phyloP scores from a whole-genome alignment of 2,797 vertebrate genomes.

The Parauchenoglanis ngamensis region DNA sequence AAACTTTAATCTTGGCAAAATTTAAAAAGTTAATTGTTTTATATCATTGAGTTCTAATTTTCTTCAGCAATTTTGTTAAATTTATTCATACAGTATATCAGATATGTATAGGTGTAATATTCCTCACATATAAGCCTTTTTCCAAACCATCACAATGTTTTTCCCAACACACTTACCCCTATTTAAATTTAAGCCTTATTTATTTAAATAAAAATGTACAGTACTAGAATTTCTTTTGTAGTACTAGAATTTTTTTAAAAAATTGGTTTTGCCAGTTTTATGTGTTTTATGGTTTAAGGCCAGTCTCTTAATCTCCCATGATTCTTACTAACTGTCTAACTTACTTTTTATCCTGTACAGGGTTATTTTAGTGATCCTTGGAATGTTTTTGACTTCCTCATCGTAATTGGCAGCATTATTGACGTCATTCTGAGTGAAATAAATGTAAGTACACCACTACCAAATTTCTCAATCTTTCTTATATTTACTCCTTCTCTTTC shows the following conservation, averaged over 20 bases:
- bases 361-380: conserved; percentile 99
- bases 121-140: neutral
- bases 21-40: neutral
- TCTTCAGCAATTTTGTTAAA: neutral
- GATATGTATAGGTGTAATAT: too few species aligned
- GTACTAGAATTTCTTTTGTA: too few species aligned
- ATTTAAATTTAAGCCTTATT: too few species aligned
- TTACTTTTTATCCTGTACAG: conserved; percentile 92
- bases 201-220: too few species aligned
- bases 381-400: conserved; percentile 99
- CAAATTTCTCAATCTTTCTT: conserved; percentile 60
- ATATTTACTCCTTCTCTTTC: conserved; percentile 54
- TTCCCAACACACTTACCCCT: too few species aligned
- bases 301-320: conserved; percentile 15
- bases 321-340: conserved; percentile 70
- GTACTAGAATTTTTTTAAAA: too few species aligned
- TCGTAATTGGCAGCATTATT: conserved; percentile 99
- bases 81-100: neutral
- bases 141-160: too few species aligned
- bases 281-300: too few species aligned
- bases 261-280: too few species aligned
- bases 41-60: neutral
- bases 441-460: conserved; percentile 95
- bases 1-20: neutral
- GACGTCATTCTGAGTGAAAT: conserved; percentile 99